phyloP scores from a whole-genome alignment of 2,888 invertebrate species.

The Cephus sareptanus region DNA sequence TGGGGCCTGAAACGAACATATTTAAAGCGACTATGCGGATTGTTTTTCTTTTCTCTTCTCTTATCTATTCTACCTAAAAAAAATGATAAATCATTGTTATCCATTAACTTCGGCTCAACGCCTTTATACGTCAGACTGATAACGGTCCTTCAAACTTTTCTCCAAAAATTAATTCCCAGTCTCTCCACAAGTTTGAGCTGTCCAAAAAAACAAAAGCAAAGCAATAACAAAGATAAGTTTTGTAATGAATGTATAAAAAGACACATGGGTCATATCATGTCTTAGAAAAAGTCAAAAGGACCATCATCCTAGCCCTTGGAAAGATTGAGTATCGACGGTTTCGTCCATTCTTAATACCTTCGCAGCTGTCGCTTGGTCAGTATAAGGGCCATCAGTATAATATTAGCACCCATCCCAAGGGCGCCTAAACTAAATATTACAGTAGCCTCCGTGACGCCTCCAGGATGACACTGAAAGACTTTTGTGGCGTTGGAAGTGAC shows the following conservation, averaged over 20 bases:
- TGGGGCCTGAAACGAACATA: background rate
- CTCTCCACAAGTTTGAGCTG: background rate
- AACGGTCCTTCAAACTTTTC: background rate
- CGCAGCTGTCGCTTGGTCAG: constrained; percentile 82
- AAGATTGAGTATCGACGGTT: background rate
- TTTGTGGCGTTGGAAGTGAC: constrained; percentile 76
- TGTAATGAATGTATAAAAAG: background rate
- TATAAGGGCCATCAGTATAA: constrained; percentile 84
- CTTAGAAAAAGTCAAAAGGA: background rate
- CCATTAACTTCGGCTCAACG: background rate
- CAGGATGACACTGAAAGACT: constrained; percentile 83
- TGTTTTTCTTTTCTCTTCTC: background rate
- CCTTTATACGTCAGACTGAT: background rate
- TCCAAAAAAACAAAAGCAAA: background rate
- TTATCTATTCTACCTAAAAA: background rate
- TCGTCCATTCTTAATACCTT: constrained; percentile 68
- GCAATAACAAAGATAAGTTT: background rate
- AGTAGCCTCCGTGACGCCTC: constrained; percentile 82
- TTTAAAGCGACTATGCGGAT: background rate
- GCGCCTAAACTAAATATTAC: constrained; percentile 81
- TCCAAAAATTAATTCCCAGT: background rate
- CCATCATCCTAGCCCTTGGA: background rate
- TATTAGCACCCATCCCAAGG: constrained; percentile 84
- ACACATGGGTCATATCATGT: background rate
- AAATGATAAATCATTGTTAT: background rate